These are phyloP conservation scores for Paramuricea clavata DNA, from an alignment of 92 coral and sea anemone genomes.

Conservation along the genomic window DNA sequence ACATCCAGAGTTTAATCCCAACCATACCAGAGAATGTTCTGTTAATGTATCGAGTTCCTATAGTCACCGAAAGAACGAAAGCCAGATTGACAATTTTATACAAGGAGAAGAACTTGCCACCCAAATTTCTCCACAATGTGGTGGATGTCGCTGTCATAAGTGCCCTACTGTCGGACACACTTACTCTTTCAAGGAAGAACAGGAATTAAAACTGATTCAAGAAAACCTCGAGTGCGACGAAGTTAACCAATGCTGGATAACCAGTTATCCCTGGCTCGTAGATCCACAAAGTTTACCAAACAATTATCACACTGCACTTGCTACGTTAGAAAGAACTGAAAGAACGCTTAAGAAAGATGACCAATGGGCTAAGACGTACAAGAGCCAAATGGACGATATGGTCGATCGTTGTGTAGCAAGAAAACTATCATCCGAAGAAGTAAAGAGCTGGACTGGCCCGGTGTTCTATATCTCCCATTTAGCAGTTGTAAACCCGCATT, in stretches of 20 bases:
- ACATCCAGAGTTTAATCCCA: too few relatives aligned
- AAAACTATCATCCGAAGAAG: slow-evolving; percentile 59
- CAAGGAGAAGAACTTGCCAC: slow-evolving; percentile 73
- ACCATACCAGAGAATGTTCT: too few relatives aligned
- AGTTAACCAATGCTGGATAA: slow-evolving; percentile 70
- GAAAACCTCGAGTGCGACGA: slow-evolving; percentile 72
- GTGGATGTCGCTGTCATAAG: slow-evolving; percentile 73
- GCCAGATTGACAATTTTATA: too few relatives aligned
- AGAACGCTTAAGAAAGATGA: slow-evolving; percentile 64
- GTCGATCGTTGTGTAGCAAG: slow-evolving; percentile 69
- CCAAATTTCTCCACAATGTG: slow-evolving; percentile 70
- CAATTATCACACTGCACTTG: slow-evolving; percentile 65
- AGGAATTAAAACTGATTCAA: slow-evolving; percentile 73
- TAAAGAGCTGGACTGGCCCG: slow-evolving; percentile 68
- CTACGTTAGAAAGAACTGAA: slow-evolving; percentile 73
- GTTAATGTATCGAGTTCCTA: too few relatives aligned
- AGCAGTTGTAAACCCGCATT: slow-evolving; percentile 73
- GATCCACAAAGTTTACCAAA: slow-evolving; percentile 75
- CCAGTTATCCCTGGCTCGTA: slow-evolving; percentile 76
- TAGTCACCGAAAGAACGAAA: too few relatives aligned
- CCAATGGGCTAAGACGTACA: slow-evolving; percentile 73
- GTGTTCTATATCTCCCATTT: slow-evolving; percentile 70
- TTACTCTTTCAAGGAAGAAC: slow-evolving; percentile 74
- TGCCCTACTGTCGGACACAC: slow-evolving; percentile 78
- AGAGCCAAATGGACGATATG: slow-evolving; percentile 76